Percentiles rank a stretch among this genome's conserved stretches.
phyloP scores from a whole-genome alignment of 2,797 vertebrate species.

The Microctenopoma stevenorrisi region DNA sequence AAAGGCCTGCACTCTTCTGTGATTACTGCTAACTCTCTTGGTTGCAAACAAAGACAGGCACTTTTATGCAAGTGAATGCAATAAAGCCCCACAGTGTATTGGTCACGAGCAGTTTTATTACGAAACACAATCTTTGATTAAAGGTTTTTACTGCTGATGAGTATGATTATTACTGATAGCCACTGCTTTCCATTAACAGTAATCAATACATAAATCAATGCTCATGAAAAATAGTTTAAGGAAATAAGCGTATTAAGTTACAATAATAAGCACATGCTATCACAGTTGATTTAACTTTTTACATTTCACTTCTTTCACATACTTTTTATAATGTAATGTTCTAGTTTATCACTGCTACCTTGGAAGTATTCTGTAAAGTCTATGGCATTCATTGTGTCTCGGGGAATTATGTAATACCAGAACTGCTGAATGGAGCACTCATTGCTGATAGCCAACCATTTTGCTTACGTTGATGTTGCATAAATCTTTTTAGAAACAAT shows the following conservation, averaged over 20 bases:
- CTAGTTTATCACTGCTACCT: constrained; percentile 3
- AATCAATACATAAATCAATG: constrained; percentile 67
- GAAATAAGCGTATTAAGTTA: constrained; percentile 16
- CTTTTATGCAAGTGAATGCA: not conserved
- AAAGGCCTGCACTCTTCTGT: too few relatives aligned
- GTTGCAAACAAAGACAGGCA: not conserved
- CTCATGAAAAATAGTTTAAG: constrained; percentile 43
- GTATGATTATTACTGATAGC: constrained; percentile 21
- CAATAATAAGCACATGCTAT: constrained; percentile 39
- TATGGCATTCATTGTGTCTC: constrained; percentile 36
- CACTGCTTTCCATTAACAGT: constrained; percentile 52
- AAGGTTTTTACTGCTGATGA: constrained; percentile 23
- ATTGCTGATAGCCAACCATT: constrained; percentile 31
- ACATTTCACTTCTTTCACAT: not conserved
- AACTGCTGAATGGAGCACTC: constrained; percentile 43
- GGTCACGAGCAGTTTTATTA: not conserved
- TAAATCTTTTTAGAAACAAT: constrained; percentile 23
- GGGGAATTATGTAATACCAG: constrained; percentile 66
- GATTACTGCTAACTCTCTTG: too few relatives aligned
- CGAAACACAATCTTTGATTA: not conserved
- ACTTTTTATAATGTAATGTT: not conserved
- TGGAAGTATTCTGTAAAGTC: constrained; percentile 38
- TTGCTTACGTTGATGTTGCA: constrained; percentile 15
- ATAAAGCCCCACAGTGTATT: not conserved
- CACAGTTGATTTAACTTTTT: constrained; percentile 29